Base-by-base conservation (phyloP, 2,113 vertebrate species). In the Anoplopoma fimbria region DNA sequence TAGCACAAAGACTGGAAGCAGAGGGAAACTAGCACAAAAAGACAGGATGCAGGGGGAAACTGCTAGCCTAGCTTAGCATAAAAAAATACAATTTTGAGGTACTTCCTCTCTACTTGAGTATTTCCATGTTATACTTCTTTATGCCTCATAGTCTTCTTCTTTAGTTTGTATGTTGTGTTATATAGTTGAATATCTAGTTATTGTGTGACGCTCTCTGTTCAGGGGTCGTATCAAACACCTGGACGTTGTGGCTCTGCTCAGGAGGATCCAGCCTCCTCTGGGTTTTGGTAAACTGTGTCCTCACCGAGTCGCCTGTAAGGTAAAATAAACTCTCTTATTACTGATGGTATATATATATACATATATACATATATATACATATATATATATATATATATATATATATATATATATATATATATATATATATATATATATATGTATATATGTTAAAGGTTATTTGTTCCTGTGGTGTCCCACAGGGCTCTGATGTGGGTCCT, bases 261-360 rank as follows among this genome's bases (percentile, higher is more conserved):
- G 97, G 34, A 94, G 96, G 72, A 98, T 98, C 75, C 97, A 98
- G 88, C 97, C 97, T 36, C 97, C 97, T 0, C 92, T 98, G 64
- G 97, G 97, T 0, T 97, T 98, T 1, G 97, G 97, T 31, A 97
- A 98, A 69, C 95, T 98, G 12, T 94, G 93, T 80, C 93, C 93
- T 68, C 93, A 94, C 82, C 80, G 93, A 51, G 97, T 98, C 4
- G 97, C 97, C 83, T 98, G 97, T 88, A 97, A 97, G 96, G 96
- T 98, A 92, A 82, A 9, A 21, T 0, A 3, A 4, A 7, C 33
- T 14, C 10, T 42, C n/a, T n/a, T n/a, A n/a, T n/a, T n/a, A n/a
- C 10, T 42, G 10, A 2, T 42, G 9, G 2, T 42, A 42, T 42
- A 42, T 42, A 42, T 42, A 42, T 13, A 42, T 42, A 42, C 14